Base-by-base conservation (phyloP, 2,797 vertebrate genomes). In the Euphonia xanthogaster region DNA sequence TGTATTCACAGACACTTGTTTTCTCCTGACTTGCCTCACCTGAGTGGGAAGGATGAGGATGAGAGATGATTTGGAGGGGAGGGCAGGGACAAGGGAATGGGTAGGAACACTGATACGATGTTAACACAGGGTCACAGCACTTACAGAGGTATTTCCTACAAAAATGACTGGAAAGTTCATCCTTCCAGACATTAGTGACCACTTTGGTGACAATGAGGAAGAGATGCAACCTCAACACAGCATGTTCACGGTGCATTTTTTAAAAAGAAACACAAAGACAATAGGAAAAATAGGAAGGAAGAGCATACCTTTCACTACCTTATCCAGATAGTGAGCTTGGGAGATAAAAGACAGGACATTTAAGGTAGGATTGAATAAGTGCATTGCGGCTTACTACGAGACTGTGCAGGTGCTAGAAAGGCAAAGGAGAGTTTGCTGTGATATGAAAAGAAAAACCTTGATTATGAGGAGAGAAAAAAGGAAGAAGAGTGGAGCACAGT, bases 241-340 rank as follows among this genome's bases (percentile, higher is more conserved):
- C 88, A 96, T 96, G 95, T 95, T 97, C 80, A 91, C 1, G 77
- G 87, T 96, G 96, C 90, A 93, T 86, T 92, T 81, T 86, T 75
- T 10, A 23, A 90, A 94, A 90, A 88, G 91, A 92, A 97, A 96
- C 97, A 98, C 98, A 98, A 96, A 98, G 96, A 98, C 97, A 98
- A 98, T 88, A 97, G 95, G 97, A 97, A 95, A 96, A 97, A 98
- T 96, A 97, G 96, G 98, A 98, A 98, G 98, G 98, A 98, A 99
- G 98, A 99, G 98, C 99, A 97, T 99, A 99, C 99, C 99, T 99
- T 99, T 99, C 99, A 99, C 99, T 99, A 99, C 99, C 99, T 99
- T 99, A 99, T 99, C 99, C 99, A 99, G 99, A 99, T 99, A 99
- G 99, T 99, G 99, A 99, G 99, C 99, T 99, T 99, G 98, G 99